Evolutionary conservation across 2,888 invertebrate species (phyloP).

Genomic region (Drosophila fulvimacula): DNA sequence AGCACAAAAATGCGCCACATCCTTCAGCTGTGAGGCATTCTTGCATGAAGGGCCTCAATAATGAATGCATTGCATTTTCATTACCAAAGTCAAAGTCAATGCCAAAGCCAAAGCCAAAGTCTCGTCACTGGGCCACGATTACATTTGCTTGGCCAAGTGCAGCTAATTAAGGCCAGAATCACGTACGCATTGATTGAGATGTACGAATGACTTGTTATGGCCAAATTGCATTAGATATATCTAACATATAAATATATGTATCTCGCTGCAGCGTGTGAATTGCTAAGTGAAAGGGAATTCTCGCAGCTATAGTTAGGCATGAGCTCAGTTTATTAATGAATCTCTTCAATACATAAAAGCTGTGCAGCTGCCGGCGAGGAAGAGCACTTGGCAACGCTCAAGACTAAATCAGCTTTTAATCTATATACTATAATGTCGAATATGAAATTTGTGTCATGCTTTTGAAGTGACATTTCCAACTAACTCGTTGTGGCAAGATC

Average conservation of each 20-base stretch:
- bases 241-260: not conserved
- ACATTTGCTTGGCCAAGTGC: conserved; percentile 10
- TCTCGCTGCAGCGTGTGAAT: conserved; percentile 30
- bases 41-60: conserved; percentile 67
- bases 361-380: conserved; percentile 12
- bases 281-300: conserved; percentile 67
- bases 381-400: conserved; percentile 10
- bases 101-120: conserved; percentile 24
- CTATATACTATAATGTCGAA: conserved; percentile 3
- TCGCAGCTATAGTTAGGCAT: conserved; percentile 50
- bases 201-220: conserved; percentile 54
- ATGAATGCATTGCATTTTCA: conserved; percentile 43
- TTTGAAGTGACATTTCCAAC: conserved; percentile 4
- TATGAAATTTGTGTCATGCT: not conserved
- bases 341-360: conserved; percentile 53
- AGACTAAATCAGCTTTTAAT: conserved; percentile 3
- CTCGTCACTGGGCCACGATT: conserved; percentile 16
- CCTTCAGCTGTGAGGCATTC: conserved; percentile 63
- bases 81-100: conserved; percentile 63
- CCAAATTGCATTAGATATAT: conserved; percentile 47
- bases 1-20: conserved; percentile 16
- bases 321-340: conserved; percentile 64
- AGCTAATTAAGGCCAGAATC: conserved; percentile 61
- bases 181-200: conserved; percentile 67
- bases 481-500: not conserved